Percentiles rank a stretch among this genome's conserved stretches.
Conservation (phyloP, 2,113 vertebrate genomes). For the Dasypus novemcinctus region DNA sequence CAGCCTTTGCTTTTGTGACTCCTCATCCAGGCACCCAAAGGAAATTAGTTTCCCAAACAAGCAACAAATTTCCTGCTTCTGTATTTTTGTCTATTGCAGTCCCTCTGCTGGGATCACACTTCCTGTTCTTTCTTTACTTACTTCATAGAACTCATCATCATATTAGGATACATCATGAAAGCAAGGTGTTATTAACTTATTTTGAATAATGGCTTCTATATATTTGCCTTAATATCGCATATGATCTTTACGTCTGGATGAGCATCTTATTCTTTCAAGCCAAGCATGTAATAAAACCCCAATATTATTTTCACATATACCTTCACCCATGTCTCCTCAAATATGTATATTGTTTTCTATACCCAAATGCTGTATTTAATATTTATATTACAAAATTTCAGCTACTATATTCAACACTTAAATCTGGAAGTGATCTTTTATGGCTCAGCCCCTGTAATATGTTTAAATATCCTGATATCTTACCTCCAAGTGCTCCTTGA, state of each 20-base stretch:
- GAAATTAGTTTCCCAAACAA: not conserved
- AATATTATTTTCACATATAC: not conserved
- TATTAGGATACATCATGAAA: not conserved
- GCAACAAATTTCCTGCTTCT: not conserved
- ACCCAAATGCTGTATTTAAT: not conserved
- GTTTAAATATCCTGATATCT: not conserved
- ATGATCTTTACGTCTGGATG: not conserved
- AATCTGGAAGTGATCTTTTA: not conserved
- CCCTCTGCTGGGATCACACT: not conserved
- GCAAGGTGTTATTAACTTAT: not conserved
- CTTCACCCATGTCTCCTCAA: not conserved
- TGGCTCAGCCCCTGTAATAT: not conserved
- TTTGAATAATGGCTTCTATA: not conserved
- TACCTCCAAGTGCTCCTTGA: not conserved
- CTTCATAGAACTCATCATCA: not conserved
- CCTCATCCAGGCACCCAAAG: not conserved
- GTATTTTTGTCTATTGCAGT: not conserved
- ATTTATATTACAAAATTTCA: constrained; percentile 1
- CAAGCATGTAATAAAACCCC: constrained; percentile 9
- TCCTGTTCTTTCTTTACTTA: not conserved
- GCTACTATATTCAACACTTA: not conserved
- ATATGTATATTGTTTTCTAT: constrained; percentile 8
- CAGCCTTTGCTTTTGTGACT: not conserved
- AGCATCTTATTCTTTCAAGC: constrained; percentile 21
- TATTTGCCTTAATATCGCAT: constrained; percentile 1